These are phyloP conservation scores for Tretioscincus oriximinensis DNA, from an alignment of 2,113 vertebrate species.

Conservation along the genomic window DNA sequence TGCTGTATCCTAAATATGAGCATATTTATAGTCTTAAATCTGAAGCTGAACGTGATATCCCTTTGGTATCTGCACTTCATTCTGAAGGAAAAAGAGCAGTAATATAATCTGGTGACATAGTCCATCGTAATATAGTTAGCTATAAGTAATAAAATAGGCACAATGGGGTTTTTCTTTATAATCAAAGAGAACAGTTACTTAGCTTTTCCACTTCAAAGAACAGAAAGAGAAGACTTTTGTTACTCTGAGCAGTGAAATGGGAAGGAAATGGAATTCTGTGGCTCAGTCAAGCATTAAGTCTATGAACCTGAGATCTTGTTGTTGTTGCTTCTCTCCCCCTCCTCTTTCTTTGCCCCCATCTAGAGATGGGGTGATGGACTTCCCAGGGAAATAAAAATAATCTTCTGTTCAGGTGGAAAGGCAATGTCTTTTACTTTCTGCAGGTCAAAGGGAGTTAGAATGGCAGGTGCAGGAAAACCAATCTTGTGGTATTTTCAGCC, in stretches of 20 bases:
- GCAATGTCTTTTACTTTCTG: slow-evolving; percentile 33
- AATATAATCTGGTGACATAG: slow-evolving; percentile 20
- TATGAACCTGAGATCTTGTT: slow-evolving; percentile 69
- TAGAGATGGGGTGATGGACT: slow-evolving; percentile 31
- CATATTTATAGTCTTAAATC: background rate
- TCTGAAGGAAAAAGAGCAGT: slow-evolving; percentile 40
- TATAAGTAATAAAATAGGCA: slow-evolving; percentile 76
- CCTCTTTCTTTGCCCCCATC: slow-evolving; percentile 4
- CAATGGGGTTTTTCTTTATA: slow-evolving; percentile 78
- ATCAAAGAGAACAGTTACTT: slow-evolving; percentile 73
- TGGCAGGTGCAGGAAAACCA: slow-evolving; percentile 46
- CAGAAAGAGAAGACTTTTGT: slow-evolving; percentile 78
- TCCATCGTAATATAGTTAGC: slow-evolving; percentile 55
- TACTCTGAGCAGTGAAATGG: slow-evolving; percentile 64
- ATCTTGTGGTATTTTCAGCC: background rate
- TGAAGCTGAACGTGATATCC: background rate
- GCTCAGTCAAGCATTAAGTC: slow-evolving; percentile 74
- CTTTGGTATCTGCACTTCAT: background rate
- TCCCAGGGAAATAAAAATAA: slow-evolving; percentile 55
- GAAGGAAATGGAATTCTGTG: slow-evolving; percentile 67
- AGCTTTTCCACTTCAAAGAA: slow-evolving; percentile 83
- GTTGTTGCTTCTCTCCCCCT: slow-evolving; percentile 20
- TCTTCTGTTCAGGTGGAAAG: slow-evolving; percentile 43
- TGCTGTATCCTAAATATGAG: background rate
- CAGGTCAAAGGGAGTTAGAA: slow-evolving; percentile 40